Conservation (phyloP, 2,888 invertebrate genomes). For the Escarpia spicata region DNA sequence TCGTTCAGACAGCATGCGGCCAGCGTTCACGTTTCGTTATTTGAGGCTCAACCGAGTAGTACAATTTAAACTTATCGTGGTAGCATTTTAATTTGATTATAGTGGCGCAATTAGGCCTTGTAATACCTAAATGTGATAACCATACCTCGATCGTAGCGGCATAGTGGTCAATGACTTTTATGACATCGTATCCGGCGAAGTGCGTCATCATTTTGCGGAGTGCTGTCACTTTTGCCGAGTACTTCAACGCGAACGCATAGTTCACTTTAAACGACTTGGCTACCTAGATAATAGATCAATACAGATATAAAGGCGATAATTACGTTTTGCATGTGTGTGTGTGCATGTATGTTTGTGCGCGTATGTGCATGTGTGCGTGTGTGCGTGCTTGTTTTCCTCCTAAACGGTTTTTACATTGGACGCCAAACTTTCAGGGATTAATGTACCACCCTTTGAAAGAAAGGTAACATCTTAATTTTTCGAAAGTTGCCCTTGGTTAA, state of each 20-base stretch:
- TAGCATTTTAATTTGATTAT: too few relatives aligned
- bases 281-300: not conserved
- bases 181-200: not conserved
- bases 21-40: too few relatives aligned
- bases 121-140: not conserved
- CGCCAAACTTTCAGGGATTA: too few relatives aligned
- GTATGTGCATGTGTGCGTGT: not conserved
- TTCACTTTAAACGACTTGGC: not conserved
- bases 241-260: not conserved
- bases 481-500: too few relatives aligned
- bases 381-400: not conserved
- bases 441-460: too few relatives aligned
- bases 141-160: not conserved
- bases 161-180: not conserved
- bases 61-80: too few relatives aligned
- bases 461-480: too few relatives aligned
- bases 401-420: too few relatives aligned
- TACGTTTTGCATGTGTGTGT: not conserved
- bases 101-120: too few relatives aligned
- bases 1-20: too few relatives aligned
- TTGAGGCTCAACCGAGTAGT: too few relatives aligned
- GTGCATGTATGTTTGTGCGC: not conserved
- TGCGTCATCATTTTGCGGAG: not conserved
- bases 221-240: not conserved
- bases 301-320: not conserved